Evolutionary conservation across 2,888 invertebrate genomes (phyloP), one percentile per base, ranked within the genome.

Genomic region (Apamea anceps): DNA sequence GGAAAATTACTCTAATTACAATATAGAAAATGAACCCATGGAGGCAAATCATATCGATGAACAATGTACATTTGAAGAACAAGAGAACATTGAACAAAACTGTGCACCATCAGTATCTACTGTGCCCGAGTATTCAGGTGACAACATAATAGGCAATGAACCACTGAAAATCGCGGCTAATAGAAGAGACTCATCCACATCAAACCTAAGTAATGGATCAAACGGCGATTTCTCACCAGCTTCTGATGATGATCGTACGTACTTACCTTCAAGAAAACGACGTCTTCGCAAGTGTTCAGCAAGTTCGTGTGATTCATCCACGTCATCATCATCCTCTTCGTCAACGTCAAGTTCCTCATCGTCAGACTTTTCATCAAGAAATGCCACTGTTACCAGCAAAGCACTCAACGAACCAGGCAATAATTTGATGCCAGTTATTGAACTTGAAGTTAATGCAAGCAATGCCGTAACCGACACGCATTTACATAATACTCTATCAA

Each of bases 181-280:
- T 72, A 72, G 72, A 72, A 72, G 72, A 72, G 72, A 72, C 60
- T 72, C 72, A 60, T 72, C 72, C 72, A 72, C 72, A 72, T 72
- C 62, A 72, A 72, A 72, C 72, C 72, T 71, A 71, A 68, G 68
- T 68, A 68, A 68, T 68, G 68, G 68, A 68, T 68, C 68, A 68
- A 68, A 68, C 68, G 68, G 68, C 68, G 68, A 68, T 68, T 68
- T 68, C 68, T 68, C 68, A 68, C 68, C 68, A 68, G 68, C 68
- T 68, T 68, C 68, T 73, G 62, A 73, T 73, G 63, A 73, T 73
- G 73, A 73, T 63, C 63, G 48, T 73, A 73, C 73, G 48, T 73
- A 73, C 73, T 73, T 73, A 73, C 73, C 73, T 73, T 42, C 63
- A 73, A 42, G 73, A 73, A 73, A 73, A 73, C 73, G 63, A 73